These are phyloP conservation scores for Steinernema scapterisci DNA, from an alignment of 2,888 invertebrate genomes.

Conservation along the genomic window DNA sequence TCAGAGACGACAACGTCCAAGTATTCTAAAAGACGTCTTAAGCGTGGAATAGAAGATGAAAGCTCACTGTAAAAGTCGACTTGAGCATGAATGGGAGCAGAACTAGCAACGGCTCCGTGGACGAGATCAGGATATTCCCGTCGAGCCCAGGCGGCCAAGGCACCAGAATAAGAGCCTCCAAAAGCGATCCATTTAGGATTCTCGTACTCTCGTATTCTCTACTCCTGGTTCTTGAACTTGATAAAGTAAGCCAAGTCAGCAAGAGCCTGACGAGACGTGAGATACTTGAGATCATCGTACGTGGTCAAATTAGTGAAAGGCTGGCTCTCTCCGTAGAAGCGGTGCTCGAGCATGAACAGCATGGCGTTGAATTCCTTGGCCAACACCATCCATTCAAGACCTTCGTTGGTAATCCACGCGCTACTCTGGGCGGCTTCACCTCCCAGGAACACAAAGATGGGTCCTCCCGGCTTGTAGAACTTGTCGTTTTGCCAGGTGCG, in stretches of 20 bases:
- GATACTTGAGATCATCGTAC: constrained; percentile 73
- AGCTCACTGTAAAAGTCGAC: constrained; percentile 75
- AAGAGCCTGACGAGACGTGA: constrained; percentile 74
- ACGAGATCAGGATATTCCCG: constrained; percentile 84
- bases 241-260: constrained; percentile 87
- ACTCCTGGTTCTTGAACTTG: constrained; percentile 73
- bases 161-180: constrained; percentile 85
- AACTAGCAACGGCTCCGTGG: constrained; percentile 83
- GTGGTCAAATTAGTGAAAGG: constrained; percentile 55
- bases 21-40: constrained; percentile 73
- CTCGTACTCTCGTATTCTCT: neutral
- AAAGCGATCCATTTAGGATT: constrained; percentile 83
- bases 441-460: constrained; percentile 91
- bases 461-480: constrained; percentile 78
- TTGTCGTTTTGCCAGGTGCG: constrained; percentile 80
- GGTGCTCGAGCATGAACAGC: constrained; percentile 86
- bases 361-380: constrained; percentile 81
- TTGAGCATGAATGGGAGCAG: constrained; percentile 84
- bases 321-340: constrained; percentile 90
- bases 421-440: constrained; percentile 85
- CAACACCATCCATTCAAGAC: constrained; percentile 49
- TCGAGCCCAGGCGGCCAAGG: constrained; percentile 85
- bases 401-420: constrained; percentile 82
- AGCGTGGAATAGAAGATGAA: neutral
- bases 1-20: constrained; percentile 80